Base-by-base conservation (phyloP, 2,888 invertebrate species). In the Microctonus brassicae region DNA sequence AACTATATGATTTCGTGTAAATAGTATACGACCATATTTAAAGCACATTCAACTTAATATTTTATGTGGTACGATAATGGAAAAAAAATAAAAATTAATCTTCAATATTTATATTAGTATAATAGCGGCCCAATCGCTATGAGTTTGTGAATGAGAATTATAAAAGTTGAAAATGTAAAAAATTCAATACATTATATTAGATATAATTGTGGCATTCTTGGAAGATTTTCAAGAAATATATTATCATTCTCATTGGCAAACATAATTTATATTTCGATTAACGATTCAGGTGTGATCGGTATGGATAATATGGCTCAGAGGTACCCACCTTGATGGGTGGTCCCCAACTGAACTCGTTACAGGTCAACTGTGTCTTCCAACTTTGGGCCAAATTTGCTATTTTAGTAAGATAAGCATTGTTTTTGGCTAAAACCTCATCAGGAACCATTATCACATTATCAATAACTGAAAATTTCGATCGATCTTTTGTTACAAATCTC, bases 301-400 rank as follows among this genome's bases (percentile, higher is more conserved):
- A n/a, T n/a, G 77, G 75, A 74, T 73, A 75, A 78, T 75, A 79
- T 79, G 76, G 80, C 76, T n/a, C n/a, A 80, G 84, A 81, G 81
- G 80, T 85, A 86, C 85, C 83, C 81, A 86, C 86, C 86, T 86
- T 81, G 75, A 85, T 85, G 82, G 84, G 83, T 80, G 82, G 73
- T 77, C 84, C 85, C 85, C 83, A 86, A 74, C 80, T 77, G 75
- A 79, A 77, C 63, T 76, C 65, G 57, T 73, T 63, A 69, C 79
- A 69, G 47, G 55, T 67, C 34, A 70, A 69, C 26, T 24, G 24
- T 60, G 70, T 70, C 22, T 75, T 78, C 68, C 73, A 76, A 70
- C 60, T 76, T 64, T 78, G 73, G 78, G 79, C 79, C 60, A 79
- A 69, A 10, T 82, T 77, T 55, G 81, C 79, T 29, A 78, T 72